Evolutionary conservation across 2,797 vertebrate genomes (phyloP).

Genomic region (Parambassis ranga): DNA sequence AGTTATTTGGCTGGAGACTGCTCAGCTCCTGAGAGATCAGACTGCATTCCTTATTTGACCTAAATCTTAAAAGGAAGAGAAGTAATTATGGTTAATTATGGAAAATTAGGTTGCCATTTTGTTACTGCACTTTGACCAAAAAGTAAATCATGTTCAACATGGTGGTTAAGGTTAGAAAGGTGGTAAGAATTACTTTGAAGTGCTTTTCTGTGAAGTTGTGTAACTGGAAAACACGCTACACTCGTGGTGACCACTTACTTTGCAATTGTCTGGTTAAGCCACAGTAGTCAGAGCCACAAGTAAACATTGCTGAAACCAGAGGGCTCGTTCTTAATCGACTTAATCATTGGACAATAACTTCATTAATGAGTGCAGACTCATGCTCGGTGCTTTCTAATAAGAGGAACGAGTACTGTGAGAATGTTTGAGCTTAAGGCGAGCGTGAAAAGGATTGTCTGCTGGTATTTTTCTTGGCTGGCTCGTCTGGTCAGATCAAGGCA

Average conservation of each 20-base stretch:
- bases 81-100: conserved; percentile 42
- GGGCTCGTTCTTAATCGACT: conserved; percentile 56
- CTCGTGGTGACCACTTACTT: background rate
- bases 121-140: too few species aligned
- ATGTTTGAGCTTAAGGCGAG: conserved; percentile 72
- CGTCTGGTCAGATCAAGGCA: conserved; percentile 68
- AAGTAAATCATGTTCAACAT: background rate
- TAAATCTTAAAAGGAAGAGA: conserved; percentile 65
- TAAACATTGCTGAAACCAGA: conserved; percentile 29
- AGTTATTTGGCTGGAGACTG: conserved; percentile 59
- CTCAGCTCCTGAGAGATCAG: conserved; percentile 66
- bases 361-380: conserved; percentile 68
- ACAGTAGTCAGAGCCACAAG: conserved; percentile 21
- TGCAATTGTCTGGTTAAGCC: background rate
- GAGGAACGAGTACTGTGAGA: conserved; percentile 58
- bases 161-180: conserved; percentile 10
- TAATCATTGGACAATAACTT: conserved; percentile 74
- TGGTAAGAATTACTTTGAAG: background rate
- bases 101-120: conserved; percentile 26
- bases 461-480: conserved; percentile 76
- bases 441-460: conserved; percentile 74
- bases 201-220: background rate
- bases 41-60: conserved; percentile 64
- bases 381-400: conserved; percentile 60
- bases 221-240: background rate